These are phyloP conservation scores for Drosophila pseudoobscura DNA, from an alignment of 1,140 invertebrate species.

Conservation along the genomic window DNA sequence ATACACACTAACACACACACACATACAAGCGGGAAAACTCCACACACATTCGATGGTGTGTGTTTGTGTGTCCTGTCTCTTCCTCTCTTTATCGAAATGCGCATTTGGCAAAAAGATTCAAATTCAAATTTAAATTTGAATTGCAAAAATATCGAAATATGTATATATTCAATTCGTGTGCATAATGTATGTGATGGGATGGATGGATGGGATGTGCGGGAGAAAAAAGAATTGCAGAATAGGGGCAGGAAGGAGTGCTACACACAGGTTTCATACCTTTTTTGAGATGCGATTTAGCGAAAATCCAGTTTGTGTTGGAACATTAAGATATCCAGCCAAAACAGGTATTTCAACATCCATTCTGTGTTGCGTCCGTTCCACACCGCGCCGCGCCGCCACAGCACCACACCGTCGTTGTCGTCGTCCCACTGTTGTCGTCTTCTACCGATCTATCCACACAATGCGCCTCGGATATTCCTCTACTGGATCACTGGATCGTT, in stretches of 20 bases:
- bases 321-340: constrained; percentile 82
- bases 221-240: background rate
- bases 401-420: constrained; percentile 37
- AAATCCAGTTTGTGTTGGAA: constrained; percentile 83
- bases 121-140: no score
- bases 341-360: constrained; percentile 83
- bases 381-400: constrained; percentile 26
- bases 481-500: constrained; percentile 21
- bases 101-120: no score
- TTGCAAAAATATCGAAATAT: no score
- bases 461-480: constrained; percentile 24
- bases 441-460: constrained; percentile 10
- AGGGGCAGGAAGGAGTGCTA: background rate
- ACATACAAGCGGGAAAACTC: background rate
- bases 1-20: constrained; percentile 3
- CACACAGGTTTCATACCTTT: constrained; percentile 67
- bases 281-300: constrained; percentile 82
- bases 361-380: constrained; percentile 46
- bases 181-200: no score
- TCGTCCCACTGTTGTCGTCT: constrained; percentile 18
- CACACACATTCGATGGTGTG: no score
- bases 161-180: no score
- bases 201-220: no score
- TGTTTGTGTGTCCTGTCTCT: no score
- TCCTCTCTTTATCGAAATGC: no score